Conservation (phyloP, 2,113 vertebrate genomes). For the Gavia stellata region DNA sequence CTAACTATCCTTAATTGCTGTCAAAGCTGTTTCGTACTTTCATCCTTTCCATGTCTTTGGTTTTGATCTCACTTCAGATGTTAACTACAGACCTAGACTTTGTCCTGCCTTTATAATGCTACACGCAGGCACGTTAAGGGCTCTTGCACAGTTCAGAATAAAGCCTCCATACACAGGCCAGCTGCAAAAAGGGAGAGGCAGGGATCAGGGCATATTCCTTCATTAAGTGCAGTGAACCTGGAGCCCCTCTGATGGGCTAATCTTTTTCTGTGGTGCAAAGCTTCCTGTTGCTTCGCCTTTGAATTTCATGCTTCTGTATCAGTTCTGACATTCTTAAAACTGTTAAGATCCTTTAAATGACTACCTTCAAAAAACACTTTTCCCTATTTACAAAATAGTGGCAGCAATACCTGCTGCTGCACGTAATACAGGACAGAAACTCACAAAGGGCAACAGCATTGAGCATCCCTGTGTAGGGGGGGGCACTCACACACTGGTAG, state of each 20-base stretch:
- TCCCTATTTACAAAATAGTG: not conserved
- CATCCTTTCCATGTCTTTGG: not conserved
- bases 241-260: not conserved
- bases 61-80: not conserved
- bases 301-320: not conserved
- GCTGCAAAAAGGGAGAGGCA: not conserved
- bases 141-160: not conserved
- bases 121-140: not conserved
- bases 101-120: not conserved
- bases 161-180: not conserved
- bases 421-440: constrained; percentile 42
- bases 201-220: not conserved
- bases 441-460: constrained; percentile 91
- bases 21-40: not conserved
- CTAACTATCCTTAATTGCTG: not conserved
- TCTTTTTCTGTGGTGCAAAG: not conserved
- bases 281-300: not conserved
- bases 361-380: not conserved
- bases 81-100: not conserved
- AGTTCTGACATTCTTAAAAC: not conserved
- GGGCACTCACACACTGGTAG: constrained; percentile 86
- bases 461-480: constrained; percentile 92
- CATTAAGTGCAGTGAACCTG: not conserved
- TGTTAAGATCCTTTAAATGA: not conserved
- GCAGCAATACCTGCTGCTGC: not conserved